A percentile compares a stretch with the other conserved stretches of the same genome.
These are phyloP conservation scores for Euleptes europaea DNA, from an alignment of 2,113 vertebrate genomes.

Conservation along the genomic window DNA sequence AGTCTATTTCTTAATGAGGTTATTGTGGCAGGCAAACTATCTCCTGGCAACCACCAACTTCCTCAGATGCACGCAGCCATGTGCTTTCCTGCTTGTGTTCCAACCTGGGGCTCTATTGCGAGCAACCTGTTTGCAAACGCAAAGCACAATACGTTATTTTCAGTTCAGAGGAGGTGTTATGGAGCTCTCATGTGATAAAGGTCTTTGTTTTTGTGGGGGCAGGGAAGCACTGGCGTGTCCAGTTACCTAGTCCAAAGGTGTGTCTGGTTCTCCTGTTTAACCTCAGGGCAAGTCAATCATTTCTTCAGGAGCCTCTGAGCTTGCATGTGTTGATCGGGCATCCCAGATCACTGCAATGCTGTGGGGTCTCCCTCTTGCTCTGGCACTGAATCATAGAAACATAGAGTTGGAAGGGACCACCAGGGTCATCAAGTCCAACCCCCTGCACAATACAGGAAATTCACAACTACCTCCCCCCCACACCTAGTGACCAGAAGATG, in stretches of 20 bases:
- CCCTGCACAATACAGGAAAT: too few relatives aligned
- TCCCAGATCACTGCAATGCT: conserved; percentile 56
- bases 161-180: not conserved
- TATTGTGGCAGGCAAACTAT: too few relatives aligned
- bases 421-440: too few relatives aligned
- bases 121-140: not conserved
- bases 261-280: conserved; percentile 19
- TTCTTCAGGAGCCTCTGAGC: conserved; percentile 62
- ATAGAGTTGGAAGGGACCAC: too few relatives aligned
- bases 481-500: too few relatives aligned
- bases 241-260: conserved; percentile 60
- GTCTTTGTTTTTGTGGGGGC: not conserved
- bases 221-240: conserved; percentile 36
- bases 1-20: too few relatives aligned
- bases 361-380: conserved; percentile 53
- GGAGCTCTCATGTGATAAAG: not conserved
- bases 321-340: conserved; percentile 63
- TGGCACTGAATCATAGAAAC: too few relatives aligned
- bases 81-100: not conserved
- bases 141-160: not conserved
- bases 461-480: too few relatives aligned
- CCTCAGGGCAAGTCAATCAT: conserved; percentile 67
- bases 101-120: not conserved
- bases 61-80: not conserved
- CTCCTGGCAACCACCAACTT: too few relatives aligned